Percentiles rank a stretch among this genome's conserved stretches.
Conservation (phyloP, 2,888 invertebrate genomes). For the Pseudolycoriella hygida region DNA sequence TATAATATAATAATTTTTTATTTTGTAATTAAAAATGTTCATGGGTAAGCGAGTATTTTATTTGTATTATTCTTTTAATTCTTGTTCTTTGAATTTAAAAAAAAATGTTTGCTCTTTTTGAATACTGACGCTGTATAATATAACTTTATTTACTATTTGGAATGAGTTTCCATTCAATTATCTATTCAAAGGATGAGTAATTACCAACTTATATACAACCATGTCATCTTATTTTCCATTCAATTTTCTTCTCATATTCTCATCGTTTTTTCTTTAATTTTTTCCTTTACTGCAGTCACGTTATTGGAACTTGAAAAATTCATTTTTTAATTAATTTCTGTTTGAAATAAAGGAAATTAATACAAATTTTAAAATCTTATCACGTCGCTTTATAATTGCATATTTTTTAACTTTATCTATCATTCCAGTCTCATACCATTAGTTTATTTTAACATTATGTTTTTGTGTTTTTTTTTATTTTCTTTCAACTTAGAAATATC, state of each 20-base stretch:
- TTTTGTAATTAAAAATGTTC: not conserved
- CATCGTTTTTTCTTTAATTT: not conserved
- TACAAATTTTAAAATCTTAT: not conserved
- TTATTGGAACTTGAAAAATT: not conserved
- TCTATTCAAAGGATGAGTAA: not conserved
- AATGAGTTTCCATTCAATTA: not conserved
- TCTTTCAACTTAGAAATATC: not conserved
- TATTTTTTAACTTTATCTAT: slow-evolving; percentile 1
- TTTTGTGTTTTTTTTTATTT: not conserved
- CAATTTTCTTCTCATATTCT: not conserved
- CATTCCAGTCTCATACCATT: slow-evolving; percentile 5
- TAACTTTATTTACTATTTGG: too few relatives aligned
- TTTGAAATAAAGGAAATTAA: not conserved
- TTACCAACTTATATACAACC: not conserved
- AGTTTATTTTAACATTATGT: not conserved
- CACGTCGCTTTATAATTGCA: slow-evolving; percentile 4
- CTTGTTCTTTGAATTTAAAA: not conserved
- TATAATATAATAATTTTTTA: not conserved
- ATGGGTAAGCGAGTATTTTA: slow-evolving; percentile 1
- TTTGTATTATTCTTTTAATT: not conserved
- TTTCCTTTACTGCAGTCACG: not conserved
- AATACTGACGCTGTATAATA: slow-evolving; percentile 1
- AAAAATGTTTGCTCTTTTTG: not conserved
- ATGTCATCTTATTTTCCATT: not conserved
- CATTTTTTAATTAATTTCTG: not conserved